A percentile compares a stretch with the other conserved stretches of the same genome.
Evolutionary conservation across 1,140 invertebrate species (phyloP).

Genomic region (Tetramorium parvispinum): DNA sequence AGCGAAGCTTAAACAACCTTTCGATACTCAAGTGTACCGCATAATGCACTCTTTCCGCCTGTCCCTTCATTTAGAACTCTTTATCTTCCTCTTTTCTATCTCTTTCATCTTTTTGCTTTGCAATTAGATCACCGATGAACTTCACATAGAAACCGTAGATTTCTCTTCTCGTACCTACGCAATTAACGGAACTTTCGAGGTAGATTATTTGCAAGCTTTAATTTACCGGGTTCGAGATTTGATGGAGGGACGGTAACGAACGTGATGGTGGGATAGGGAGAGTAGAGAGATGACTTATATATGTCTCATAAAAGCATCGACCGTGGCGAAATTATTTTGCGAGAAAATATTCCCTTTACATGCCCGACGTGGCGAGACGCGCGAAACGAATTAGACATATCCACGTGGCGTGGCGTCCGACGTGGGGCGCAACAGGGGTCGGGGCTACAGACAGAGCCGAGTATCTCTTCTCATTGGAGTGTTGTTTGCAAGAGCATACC

Average conservation of each 20-base stretch:
- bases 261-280: background rate
- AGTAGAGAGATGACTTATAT: background rate
- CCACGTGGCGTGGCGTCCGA: slow-evolving; percentile 55
- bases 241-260: slow-evolving; percentile 30
- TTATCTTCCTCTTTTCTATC: background rate
- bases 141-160: background rate
- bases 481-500: slow-evolving; percentile 71
- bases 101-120: slow-evolving; percentile 33
- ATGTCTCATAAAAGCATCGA: slow-evolving; percentile 6
- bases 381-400: slow-evolving; percentile 59
- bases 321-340: slow-evolving; percentile 45
- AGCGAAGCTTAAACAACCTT: slow-evolving; percentile 7
- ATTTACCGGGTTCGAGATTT: slow-evolving; percentile 76
- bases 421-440: slow-evolving; percentile 9
- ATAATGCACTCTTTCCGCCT: slow-evolving; percentile 32
- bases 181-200: slow-evolving; percentile 80
- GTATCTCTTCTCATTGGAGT: slow-evolving; percentile 56
- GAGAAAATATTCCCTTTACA: slow-evolving; percentile 50
- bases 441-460: slow-evolving; percentile 35
- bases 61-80: slow-evolving; percentile 12
- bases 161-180: slow-evolving; percentile 16
- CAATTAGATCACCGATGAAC: slow-evolving; percentile 60
- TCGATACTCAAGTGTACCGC: slow-evolving; percentile 17
- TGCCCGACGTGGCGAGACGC: slow-evolving; percentile 37
- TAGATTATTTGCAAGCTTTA: slow-evolving; percentile 79